Evolutionary conservation across 1,140 invertebrate genomes (phyloP).

Genomic region (Drosophila trapezifrons): DNA sequence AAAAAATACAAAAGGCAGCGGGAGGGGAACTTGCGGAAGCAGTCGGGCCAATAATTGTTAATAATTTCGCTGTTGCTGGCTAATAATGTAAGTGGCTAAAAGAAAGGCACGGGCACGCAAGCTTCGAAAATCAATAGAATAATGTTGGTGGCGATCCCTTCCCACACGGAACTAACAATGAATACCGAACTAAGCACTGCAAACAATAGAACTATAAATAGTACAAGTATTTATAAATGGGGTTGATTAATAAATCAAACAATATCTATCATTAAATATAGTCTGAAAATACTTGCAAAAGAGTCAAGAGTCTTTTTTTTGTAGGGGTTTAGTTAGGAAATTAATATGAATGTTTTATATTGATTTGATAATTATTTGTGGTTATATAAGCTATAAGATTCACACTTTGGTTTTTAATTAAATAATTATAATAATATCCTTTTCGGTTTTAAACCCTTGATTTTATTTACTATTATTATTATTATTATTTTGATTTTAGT

Average conservation of each 20-base stretch:
- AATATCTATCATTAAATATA: too few relatives aligned
- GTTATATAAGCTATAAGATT: too few relatives aligned
- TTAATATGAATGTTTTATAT: too few relatives aligned
- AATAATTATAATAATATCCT: too few relatives aligned
- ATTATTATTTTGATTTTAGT: too few relatives aligned
- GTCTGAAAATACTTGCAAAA: too few relatives aligned
- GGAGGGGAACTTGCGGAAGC: slow-evolving; percentile 26
- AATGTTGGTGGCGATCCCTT: background rate
- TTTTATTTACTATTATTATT: too few relatives aligned
- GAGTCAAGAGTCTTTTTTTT: background rate
- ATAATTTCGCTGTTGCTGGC: slow-evolving; percentile 42
- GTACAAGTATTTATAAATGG: background rate
- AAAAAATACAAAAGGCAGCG: background rate
- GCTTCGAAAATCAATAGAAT: slow-evolving; percentile 13
- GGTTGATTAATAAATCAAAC: background rate
- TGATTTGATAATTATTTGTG: background rate
- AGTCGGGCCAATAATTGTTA: slow-evolving; percentile 46
- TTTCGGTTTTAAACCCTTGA: too few relatives aligned
- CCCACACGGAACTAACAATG: background rate
- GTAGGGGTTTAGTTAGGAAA: too few relatives aligned
- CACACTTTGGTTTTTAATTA: too few relatives aligned
- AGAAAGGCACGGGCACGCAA: slow-evolving; percentile 16
- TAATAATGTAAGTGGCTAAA: slow-evolving; percentile 7
- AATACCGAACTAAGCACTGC: background rate
- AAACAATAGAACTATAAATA: background rate